A percentile compares a stretch with the other conserved stretches of the same genome.
phyloP scores from a whole-genome alignment of 2,888 invertebrate species.

The Hyalella azteca region DNA sequence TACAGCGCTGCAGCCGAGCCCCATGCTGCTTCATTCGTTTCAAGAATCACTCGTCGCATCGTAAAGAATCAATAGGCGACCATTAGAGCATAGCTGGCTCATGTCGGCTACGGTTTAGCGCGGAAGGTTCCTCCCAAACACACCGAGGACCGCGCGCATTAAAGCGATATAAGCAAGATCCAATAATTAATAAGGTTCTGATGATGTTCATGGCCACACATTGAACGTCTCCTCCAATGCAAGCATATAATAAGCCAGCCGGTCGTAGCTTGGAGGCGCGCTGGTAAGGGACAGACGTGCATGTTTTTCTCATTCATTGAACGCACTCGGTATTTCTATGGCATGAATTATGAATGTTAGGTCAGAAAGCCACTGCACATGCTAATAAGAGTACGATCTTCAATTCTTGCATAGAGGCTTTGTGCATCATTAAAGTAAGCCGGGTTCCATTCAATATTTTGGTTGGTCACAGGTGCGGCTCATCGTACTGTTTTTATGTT shows the following conservation, averaged over 20 bases:
- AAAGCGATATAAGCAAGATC: slow-evolving; percentile 35
- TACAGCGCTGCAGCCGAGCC: slow-evolving; percentile 11
- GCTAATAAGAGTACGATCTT: too few species aligned
- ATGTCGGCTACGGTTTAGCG: slow-evolving; percentile 7
- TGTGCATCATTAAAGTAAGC: too few species aligned
- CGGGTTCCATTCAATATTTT: too few species aligned
- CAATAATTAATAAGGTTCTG: slow-evolving; percentile 35
- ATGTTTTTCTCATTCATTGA: not conserved
- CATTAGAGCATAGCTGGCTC: slow-evolving; percentile 33
- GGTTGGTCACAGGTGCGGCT: too few species aligned
- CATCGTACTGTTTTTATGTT: too few species aligned
- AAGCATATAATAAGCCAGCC: not conserved
- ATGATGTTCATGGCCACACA: slow-evolving; percentile 31
- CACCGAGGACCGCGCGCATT: slow-evolving; percentile 12
- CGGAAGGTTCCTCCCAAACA: slow-evolving; percentile 30
- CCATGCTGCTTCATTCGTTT: not conserved
- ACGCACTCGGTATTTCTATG: not conserved
- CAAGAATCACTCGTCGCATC: slow-evolving; percentile 11
- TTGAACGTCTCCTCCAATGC: slow-evolving; percentile 12
- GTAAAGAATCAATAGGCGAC: slow-evolving; percentile 30
- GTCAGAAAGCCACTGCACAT: not conserved
- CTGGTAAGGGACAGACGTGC: not conserved
- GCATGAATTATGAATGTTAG: not conserved
- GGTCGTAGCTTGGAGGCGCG: not conserved
- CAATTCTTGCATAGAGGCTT: too few species aligned